Evolutionary conservation across 2,888 invertebrate genomes (phyloP), one percentile per base, ranked within the genome.

Genomic region (Hololepta plana): DNA sequence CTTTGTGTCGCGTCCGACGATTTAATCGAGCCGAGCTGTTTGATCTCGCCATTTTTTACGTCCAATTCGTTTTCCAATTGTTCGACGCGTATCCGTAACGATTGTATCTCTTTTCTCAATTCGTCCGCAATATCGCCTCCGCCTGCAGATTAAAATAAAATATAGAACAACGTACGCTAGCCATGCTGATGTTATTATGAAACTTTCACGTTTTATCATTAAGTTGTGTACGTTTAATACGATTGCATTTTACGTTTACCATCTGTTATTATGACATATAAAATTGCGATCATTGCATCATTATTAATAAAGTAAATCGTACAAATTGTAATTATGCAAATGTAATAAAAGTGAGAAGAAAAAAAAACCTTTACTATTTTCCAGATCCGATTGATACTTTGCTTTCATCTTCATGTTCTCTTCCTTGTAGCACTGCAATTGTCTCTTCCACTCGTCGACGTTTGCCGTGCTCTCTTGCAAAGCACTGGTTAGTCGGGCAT

Each of bases 401-500:
- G 68, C 64, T 50, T 77, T 77, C 43, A 87, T 72, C 31, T 84
- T 64, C 35, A 79, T 73, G 52, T 88, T 88, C 53, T 88, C 87
- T 53, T 88, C 87, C 52, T 87, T 73, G 47, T 85, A 81, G 40
- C 82, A 77, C 42, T 91, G 91, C 41, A 95, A 64, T 53, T 95
- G 93, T 35, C 90, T 70, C 55, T 95, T 95, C 95, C 95, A 95
- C 56, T 95, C 93, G 49, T 95, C 95, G 14, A 95, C 95, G 54
- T 95, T 95, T 31, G 93, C 85, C 15, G 93, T 93, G 46, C 88
- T 90, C 44, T 80, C 79, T 57, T 95, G 93, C 30, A 95, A 64
- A 10, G 95, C 93, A 42, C 88, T 87, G 4, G 95, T 95, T 45
- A 96, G 62, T 37, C 93, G 72, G 16, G 85, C 73, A 55, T 95